These are phyloP conservation scores for Karalla daura DNA, from an alignment of 2,797 vertebrate species.

Conservation along the genomic window DNA sequence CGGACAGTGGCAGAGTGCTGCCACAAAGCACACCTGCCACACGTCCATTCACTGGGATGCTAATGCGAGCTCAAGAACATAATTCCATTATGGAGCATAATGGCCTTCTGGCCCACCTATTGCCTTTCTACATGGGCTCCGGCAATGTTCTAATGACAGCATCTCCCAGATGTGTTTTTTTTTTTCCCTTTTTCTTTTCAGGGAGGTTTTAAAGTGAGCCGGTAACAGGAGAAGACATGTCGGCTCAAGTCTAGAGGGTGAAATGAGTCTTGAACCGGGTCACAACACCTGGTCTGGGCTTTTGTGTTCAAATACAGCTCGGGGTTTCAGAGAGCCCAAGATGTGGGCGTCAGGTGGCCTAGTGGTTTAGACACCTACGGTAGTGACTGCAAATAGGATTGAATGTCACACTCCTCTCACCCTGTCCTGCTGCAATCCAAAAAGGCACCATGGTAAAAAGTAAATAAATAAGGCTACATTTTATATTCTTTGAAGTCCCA, in stretches of 20 bases:
- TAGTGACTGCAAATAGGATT: not conserved
- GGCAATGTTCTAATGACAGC: slow-evolving; percentile 52
- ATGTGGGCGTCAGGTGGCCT: not conserved
- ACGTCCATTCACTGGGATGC: slow-evolving; percentile 74
- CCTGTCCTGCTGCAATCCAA: not conserved
- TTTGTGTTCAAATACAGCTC: slow-evolving; percentile 33
- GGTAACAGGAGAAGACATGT: slow-evolving; percentile 16
- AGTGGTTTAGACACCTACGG: not conserved
- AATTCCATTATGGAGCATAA: slow-evolving; percentile 73
- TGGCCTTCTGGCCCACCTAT: slow-evolving; percentile 68
- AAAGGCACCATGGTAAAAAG: not conserved
- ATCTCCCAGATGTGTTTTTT: slow-evolving; percentile 81
- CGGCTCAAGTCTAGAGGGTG: slow-evolving; percentile 9
- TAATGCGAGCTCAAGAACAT: slow-evolving; percentile 73
- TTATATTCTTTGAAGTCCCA: not conserved
- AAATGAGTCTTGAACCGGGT: slow-evolving; percentile 31
- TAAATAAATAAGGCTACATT: not conserved
- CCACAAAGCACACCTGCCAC: slow-evolving; percentile 81
- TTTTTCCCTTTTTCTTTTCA: too few relatives aligned
- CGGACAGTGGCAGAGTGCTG: slow-evolving; percentile 66
- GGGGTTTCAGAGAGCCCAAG: slow-evolving; percentile 15
- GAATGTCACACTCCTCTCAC: not conserved
- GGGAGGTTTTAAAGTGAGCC: slow-evolving; percentile 25
- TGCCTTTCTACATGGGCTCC: slow-evolving; percentile 55
- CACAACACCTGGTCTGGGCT: slow-evolving; percentile 12